Percentiles rank a stretch among this genome's conserved stretches.
These are phyloP conservation scores for Hirtodrosophila histrioides DNA, from an alignment of 2,888 invertebrate species.

Conservation along the genomic window DNA sequence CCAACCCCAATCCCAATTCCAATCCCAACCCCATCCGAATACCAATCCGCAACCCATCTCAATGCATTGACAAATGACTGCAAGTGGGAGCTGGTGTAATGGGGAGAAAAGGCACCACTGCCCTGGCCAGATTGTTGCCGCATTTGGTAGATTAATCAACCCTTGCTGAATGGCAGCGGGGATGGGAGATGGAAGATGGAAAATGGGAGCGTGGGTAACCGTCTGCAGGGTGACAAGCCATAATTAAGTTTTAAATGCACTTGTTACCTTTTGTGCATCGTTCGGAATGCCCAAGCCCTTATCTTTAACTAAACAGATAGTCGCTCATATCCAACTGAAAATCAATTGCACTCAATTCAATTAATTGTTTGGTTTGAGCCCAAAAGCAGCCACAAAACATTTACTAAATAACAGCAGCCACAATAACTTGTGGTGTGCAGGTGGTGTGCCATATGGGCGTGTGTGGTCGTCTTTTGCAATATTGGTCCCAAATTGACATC, in stretches of 20 bases:
- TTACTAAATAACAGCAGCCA: slow-evolving; percentile 10
- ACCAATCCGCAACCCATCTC: slow-evolving; percentile 1
- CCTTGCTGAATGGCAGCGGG: slow-evolving; percentile 44
- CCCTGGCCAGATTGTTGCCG: slow-evolving; percentile 49
- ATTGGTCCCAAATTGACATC: slow-evolving; percentile 49
- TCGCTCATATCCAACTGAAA: slow-evolving; percentile 36
- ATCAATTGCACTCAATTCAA: slow-evolving; percentile 70
- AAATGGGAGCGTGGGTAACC: background rate
- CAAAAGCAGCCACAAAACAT: slow-evolving; percentile 52
- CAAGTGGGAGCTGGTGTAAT: background rate
- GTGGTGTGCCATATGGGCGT: slow-evolving; percentile 8
- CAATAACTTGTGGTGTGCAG: background rate
- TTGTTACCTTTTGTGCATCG: slow-evolving; percentile 23
- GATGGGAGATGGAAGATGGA: background rate
- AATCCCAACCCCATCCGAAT: background rate
- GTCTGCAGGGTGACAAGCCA: slow-evolving; percentile 52
- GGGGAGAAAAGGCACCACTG: slow-evolving; percentile 31
- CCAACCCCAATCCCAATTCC: slow-evolving; percentile 3
- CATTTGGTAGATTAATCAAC: slow-evolving; percentile 74
- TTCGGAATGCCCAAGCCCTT: slow-evolving; percentile 9
- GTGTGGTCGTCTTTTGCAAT: slow-evolving; percentile 43
- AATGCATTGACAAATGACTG: slow-evolving; percentile 39
- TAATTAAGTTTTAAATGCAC: slow-evolving; percentile 69
- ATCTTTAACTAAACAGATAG: slow-evolving; percentile 40
- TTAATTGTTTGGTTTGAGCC: slow-evolving; percentile 48